phyloP scores from a whole-genome alignment of 1,140 invertebrate species.

The Diprion similis region DNA sequence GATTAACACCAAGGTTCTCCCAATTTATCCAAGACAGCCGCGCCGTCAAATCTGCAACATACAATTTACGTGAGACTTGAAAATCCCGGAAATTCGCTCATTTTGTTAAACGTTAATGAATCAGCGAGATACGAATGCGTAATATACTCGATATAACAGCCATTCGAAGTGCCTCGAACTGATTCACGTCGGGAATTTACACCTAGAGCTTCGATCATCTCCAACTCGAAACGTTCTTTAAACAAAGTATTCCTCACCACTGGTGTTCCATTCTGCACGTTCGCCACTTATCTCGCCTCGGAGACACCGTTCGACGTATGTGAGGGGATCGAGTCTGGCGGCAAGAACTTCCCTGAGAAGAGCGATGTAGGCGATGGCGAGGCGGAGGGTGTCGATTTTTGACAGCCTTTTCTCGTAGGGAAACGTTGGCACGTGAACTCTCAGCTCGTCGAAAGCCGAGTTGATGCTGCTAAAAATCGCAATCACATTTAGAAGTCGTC shows the following conservation, averaged over 20 bases:
- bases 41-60: conserved; percentile 89
- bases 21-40: conserved; percentile 98
- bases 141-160: conserved; percentile 22
- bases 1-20: conserved; percentile 95
- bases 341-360: conserved; percentile 88
- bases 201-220: no score
- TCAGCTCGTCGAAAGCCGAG: conserved; percentile 95
- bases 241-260: conserved; percentile 72
- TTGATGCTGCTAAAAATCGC: conserved; percentile 91
- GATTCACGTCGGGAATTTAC: no score
- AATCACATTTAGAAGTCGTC: conserved; percentile 54
- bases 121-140: no score
- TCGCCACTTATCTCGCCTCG: conserved; percentile 87
- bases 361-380: conserved; percentile 97
- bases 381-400: conserved; percentile 94
- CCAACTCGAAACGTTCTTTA: background rate
- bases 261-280: conserved; percentile 93
- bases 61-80: conserved; percentile 23
- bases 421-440: conserved; percentile 96
- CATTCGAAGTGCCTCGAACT: background rate
- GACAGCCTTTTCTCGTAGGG: conserved; percentile 97
- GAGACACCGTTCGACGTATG: conserved; percentile 92
- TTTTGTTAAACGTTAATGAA: conserved; percentile 10
- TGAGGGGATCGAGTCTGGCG: conserved; percentile 90
- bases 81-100: conserved; percentile 5